Evolutionary conservation across 2,113 vertebrate genomes (phyloP).

Genomic region (Scomber japonicus): DNA sequence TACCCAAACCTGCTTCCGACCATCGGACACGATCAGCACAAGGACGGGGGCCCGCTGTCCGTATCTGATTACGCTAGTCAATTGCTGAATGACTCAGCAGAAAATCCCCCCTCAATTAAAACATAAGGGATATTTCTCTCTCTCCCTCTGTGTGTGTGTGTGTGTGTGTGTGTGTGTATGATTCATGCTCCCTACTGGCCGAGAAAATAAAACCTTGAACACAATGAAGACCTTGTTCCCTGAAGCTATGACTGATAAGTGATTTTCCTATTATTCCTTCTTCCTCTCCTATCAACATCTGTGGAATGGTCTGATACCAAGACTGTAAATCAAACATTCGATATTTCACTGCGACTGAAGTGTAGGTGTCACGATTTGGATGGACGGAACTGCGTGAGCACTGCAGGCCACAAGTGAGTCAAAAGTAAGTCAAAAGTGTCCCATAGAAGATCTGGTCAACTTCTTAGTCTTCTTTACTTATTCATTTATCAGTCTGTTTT

Average conservation of each 20-base stretch:
- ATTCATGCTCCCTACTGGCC: slow-evolving; percentile 54
- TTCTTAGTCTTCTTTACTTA: too few species aligned
- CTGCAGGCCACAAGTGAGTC: not conserved
- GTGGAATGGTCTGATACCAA: not conserved
- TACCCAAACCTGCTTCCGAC: slow-evolving; percentile 29
- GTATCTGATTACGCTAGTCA: slow-evolving; percentile 49
- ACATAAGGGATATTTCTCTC: slow-evolving; percentile 33
- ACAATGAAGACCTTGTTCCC: slow-evolving; percentile 67
- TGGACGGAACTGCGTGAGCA: not conserved
- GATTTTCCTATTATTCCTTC: slow-evolving; percentile 43
- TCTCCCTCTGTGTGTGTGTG: slow-evolving; percentile 9
- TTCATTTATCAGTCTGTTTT: not conserved
- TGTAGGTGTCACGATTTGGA: not conserved
- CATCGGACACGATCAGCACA: slow-evolving; percentile 8
- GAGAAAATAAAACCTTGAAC: slow-evolving; percentile 26
- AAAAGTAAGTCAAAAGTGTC: not conserved
- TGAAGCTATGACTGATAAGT: slow-evolving; percentile 59
- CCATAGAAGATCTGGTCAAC: too few species aligned
- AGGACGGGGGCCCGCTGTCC: slow-evolving; percentile 26
- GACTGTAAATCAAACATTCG: not conserved
- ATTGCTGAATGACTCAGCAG: slow-evolving; percentile 69
- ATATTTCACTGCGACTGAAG: not conserved
- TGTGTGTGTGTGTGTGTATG: slow-evolving; percentile 28
- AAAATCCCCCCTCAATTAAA: slow-evolving; percentile 48
- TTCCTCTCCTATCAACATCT: slow-evolving; percentile 24